These are phyloP conservation scores for Mesorhabditis sp. DNA, from an alignment of 2,888 invertebrate species.

Conservation along the genomic window DNA sequence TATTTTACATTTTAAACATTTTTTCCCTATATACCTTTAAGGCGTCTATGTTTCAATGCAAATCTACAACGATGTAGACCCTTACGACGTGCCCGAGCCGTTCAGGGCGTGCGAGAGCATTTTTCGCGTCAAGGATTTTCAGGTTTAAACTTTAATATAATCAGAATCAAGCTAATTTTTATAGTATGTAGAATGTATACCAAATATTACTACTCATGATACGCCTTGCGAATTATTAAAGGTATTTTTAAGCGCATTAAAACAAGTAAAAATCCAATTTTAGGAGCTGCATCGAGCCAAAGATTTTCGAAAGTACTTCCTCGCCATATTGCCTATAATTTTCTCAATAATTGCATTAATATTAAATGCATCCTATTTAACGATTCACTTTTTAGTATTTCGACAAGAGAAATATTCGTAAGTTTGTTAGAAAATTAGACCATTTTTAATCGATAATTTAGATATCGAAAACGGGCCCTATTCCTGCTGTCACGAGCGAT, in stretches of 20 bases:
- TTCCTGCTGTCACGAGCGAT: slow-evolving; percentile 46
- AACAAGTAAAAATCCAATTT: slow-evolving; percentile 3
- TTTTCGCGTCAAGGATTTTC: too few species aligned
- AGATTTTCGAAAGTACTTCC: slow-evolving; percentile 49
- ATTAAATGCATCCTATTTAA: slow-evolving; percentile 40
- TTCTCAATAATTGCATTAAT: slow-evolving; percentile 44
- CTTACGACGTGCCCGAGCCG: too few species aligned
- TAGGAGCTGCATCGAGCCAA: slow-evolving; percentile 50
- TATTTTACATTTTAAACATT: too few species aligned
- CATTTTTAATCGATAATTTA: slow-evolving; percentile 21
- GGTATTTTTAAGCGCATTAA: neutral
- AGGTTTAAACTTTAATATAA: too few species aligned
- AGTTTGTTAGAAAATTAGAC: neutral
- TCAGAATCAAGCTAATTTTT: too few species aligned
- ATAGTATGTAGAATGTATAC: too few species aligned
- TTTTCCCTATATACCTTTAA: too few species aligned
- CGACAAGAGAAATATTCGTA: slow-evolving; percentile 24
- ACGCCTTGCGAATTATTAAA: neutral
- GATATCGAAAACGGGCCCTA: slow-evolving; percentile 46
- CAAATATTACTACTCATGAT: too few species aligned
- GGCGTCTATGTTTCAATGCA: too few species aligned
- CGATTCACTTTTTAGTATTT: slow-evolving; percentile 27
- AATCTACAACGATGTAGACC: too few species aligned
- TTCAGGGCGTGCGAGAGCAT: too few species aligned
- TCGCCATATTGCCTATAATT: slow-evolving; percentile 50